These are phyloP conservation scores for Stigmatopora argus DNA, from an alignment of 2,113 vertebrate genomes.

Conservation along the genomic window DNA sequence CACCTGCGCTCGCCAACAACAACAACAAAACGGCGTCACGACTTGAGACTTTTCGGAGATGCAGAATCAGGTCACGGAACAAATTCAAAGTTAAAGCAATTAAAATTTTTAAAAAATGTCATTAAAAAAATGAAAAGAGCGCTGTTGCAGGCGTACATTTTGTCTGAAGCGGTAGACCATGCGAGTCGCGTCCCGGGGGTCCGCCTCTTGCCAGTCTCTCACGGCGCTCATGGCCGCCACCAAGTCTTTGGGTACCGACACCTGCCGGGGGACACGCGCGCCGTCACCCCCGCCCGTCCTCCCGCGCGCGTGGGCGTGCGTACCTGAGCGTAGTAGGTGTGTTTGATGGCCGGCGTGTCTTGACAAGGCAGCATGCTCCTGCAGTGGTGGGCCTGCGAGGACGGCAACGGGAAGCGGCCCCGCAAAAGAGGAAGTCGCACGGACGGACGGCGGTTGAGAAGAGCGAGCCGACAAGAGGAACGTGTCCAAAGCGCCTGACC, in stretches of 20 bases:
- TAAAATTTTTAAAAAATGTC: too few relatives aligned
- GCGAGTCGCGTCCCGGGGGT: constrained; percentile 74
- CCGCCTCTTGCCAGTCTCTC: constrained; percentile 78
- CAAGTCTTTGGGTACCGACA: constrained; percentile 88
- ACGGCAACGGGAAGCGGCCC: not conserved
- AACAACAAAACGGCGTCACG: too few relatives aligned
- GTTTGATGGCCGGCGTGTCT: constrained; percentile 89
- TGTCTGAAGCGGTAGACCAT: constrained; percentile 84
- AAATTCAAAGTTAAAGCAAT: too few relatives aligned
- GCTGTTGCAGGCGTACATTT: constrained; percentile 66
- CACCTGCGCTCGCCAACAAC: constrained; percentile 70
- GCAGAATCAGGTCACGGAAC: too few relatives aligned
- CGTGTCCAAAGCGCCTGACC: constrained; percentile 20
- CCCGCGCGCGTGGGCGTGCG: constrained; percentile 3
- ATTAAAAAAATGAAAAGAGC: not conserved
- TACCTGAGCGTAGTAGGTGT: constrained; percentile 94
- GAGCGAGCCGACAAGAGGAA: not conserved
- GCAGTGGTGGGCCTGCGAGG: constrained; percentile 84
- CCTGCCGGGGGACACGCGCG: constrained; percentile 50
- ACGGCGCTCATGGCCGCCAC: constrained; percentile 92
- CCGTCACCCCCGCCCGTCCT: not conserved
- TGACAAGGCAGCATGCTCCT: constrained; percentile 92
- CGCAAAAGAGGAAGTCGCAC: not conserved
- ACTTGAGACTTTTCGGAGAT: too few relatives aligned
- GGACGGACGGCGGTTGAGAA: not conserved